Conservation (phyloP, 1,140 invertebrate genomes). For the Helicorthomorpha holstii region DNA sequence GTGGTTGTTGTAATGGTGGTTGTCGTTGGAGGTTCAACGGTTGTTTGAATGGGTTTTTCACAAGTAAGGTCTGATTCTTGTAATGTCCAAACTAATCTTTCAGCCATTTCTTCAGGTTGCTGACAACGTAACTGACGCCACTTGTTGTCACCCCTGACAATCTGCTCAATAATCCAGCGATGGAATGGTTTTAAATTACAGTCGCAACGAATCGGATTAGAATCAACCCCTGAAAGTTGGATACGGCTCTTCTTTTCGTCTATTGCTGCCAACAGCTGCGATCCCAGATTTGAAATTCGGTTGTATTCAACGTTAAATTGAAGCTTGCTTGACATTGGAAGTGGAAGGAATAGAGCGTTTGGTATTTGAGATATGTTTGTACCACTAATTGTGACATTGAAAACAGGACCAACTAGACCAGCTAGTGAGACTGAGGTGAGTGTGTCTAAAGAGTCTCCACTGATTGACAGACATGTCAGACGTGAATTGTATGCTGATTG, state of each 20-base stretch:
- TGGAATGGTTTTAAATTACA: conserved; percentile 60
- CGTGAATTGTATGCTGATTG: conserved; percentile 57
- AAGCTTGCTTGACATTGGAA: conserved; percentile 69
- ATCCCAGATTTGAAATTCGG: conserved; percentile 49
- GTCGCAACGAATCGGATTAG: conserved; percentile 67
- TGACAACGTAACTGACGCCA: conserved; percentile 20
- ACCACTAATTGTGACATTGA: conserved; percentile 55
- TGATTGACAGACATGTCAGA: conserved; percentile 49
- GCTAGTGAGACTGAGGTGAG: conserved; percentile 64
- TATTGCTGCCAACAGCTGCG: conserved; percentile 54
- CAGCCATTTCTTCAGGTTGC: conserved; percentile 45
- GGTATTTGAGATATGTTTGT: conserved; percentile 59
- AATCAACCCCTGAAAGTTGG: conserved; percentile 46
- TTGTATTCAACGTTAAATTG: conserved; percentile 58
- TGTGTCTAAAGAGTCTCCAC: conserved; percentile 54
- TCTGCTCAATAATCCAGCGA: conserved; percentile 43
- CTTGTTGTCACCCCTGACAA: conserved; percentile 3
- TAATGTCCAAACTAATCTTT: conserved; percentile 48
- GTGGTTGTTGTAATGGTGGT: conserved; percentile 20
- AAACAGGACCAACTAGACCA: conserved; percentile 47
- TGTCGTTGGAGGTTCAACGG: conserved; percentile 26
- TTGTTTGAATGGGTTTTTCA: conserved; percentile 31
- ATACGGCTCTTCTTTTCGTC: conserved; percentile 60
- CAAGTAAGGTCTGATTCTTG: conserved; percentile 60
- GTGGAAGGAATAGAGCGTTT: conserved; percentile 60